Evolutionary conservation across 35 echinoderm and acorn worm species (phyloP), one percentile per base, ranked within the genome.

Genomic region (Holothuria glaberrima): DNA sequence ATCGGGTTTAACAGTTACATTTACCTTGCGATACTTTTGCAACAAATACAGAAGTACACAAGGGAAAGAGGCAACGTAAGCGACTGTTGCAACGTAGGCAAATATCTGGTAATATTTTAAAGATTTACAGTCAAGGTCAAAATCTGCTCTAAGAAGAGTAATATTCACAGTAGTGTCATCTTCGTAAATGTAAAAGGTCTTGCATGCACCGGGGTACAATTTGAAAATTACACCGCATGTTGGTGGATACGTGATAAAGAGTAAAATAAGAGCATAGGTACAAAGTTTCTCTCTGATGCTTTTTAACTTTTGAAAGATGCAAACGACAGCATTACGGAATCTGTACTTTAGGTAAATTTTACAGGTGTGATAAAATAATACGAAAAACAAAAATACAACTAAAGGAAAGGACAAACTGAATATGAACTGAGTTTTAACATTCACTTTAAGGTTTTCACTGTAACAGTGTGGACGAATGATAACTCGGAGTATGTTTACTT

Each of bases 31-130:
- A 27, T 71, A 41, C 33, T 41, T 71, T 36, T 82, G 75, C 4
- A 92, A 48, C 25, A 86, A 18, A 30, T 25, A 35, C 20, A 82
- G 73, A 44, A 91, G 38, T 2, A 35, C 77, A 24, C 63, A 36
- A 21, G 90, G 90, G 65, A 91, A 91, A 45, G 77, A 77, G 9
- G 84, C 68, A 12, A 90, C 78, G 65, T 90, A 90, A 35, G 18
- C 29, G n/a, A 67, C 28, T 35, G 75, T 58, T 22, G 64, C 20
- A 19, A 87, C 17, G 3, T 87, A 48, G 17, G 80, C 64, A 20
- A 46, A 31, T 29, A 86, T 35, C 2, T 84, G 90, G 52, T 75
- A 92, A 1, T 30, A 70, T 12, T 46, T 3, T 61, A 33, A 21
- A 5, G 57, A 30, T 30, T 45, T 65, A 54, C 89, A 90, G 18